Conservation (phyloP, 2,888 invertebrate genomes). For the Rhagophthalmus giganteus region DNA sequence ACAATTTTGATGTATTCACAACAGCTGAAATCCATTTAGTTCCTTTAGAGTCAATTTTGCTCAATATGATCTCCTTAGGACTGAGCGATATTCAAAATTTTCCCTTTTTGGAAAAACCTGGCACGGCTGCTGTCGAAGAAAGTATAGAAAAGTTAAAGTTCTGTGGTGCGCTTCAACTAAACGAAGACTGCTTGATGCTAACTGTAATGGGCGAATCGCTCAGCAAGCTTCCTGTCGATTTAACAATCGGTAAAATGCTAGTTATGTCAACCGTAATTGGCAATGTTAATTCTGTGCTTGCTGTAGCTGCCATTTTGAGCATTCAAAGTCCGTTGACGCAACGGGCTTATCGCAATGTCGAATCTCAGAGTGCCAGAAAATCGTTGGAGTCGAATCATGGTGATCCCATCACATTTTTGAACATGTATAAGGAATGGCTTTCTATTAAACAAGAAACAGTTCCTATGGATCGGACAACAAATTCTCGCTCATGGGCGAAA, state of each 20-base stretch:
- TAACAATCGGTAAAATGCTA: slow-evolving; percentile 93
- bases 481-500: slow-evolving; percentile 81
- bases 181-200: slow-evolving; percentile 66
- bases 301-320: slow-evolving; percentile 88
- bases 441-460: slow-evolving; percentile 67
- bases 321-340: slow-evolving; percentile 93
- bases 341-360: slow-evolving; percentile 80
- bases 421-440: slow-evolving; percentile 88
- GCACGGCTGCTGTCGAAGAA: slow-evolving; percentile 80
- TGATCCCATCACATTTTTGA: slow-evolving; percentile 88
- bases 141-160: slow-evolving; percentile 82
- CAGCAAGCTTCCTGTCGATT: slow-evolving; percentile 90
- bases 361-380: slow-evolving; percentile 77
- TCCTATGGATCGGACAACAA: slow-evolving; percentile 33
- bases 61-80: slow-evolving; percentile 94
- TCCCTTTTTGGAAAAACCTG: slow-evolving; percentile 94
- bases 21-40: slow-evolving; percentile 94
- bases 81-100: slow-evolving; percentile 88
- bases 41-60: slow-evolving; percentile 85
- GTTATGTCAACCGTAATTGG: slow-evolving; percentile 89
- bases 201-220: slow-evolving; percentile 86
- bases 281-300: slow-evolving; percentile 85
- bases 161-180: slow-evolving; percentile 77
- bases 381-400: slow-evolving; percentile 92
- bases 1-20: slow-evolving; percentile 78